Conservation (phyloP, 1,140 invertebrate species). For the Meloidogyne floridensis region DNA sequence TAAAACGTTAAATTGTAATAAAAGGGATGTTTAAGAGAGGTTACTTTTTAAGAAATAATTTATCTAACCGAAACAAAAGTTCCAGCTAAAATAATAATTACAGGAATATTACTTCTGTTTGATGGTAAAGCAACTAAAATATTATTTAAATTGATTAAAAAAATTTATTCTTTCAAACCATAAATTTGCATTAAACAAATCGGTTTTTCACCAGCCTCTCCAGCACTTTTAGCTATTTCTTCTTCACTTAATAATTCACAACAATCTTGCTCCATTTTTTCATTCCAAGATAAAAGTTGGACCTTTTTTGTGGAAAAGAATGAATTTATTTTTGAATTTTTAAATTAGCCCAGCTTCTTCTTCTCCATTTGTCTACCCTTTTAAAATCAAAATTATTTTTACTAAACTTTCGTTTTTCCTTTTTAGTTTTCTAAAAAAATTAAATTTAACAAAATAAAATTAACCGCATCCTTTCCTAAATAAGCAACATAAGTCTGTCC, state of each 20-base stretch:
- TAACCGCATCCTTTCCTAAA: constrained; percentile 30
- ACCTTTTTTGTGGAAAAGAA: constrained; percentile 8
- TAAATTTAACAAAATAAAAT: too few species aligned
- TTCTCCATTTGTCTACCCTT: too few species aligned
- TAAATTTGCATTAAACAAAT: constrained; percentile 27
- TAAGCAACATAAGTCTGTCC: constrained; percentile 33
- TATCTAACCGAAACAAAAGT: constrained; percentile 24
- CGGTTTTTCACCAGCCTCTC: constrained; percentile 15
- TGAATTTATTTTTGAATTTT: not conserved
- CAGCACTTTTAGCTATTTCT: constrained; percentile 20
- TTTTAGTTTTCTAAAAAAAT: too few species aligned
- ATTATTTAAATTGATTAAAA: not conserved
- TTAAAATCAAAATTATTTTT: too few species aligned
- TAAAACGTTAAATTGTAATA: too few species aligned
- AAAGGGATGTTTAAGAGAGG: too few species aligned
- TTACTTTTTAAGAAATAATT: not conserved
- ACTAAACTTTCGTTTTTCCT: too few species aligned
- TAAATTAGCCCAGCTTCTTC: not conserved
- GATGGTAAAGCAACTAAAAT: constrained; percentile 16
- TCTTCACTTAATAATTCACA: constrained; percentile 30
- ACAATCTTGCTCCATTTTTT: constrained; percentile 33
- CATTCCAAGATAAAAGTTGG: constrained; percentile 39
- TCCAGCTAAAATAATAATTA: constrained; percentile 15
- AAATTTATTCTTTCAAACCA: not conserved
- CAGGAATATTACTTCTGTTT: constrained; percentile 6